Evolutionary conservation across 1,140 invertebrate genomes (phyloP).

Genomic region (Ectropis grisescens): DNA sequence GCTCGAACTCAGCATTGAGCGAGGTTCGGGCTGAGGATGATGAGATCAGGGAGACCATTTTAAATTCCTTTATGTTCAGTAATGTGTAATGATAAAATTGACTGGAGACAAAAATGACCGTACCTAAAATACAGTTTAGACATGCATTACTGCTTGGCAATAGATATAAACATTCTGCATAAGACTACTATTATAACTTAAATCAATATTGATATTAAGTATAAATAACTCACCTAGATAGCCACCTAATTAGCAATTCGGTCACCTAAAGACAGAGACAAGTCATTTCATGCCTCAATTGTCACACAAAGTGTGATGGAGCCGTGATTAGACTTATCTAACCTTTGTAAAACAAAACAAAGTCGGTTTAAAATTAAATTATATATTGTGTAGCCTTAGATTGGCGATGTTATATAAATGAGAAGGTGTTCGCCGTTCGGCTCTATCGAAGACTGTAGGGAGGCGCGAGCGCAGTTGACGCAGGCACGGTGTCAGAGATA

Average conservation of each 20-base stretch:
- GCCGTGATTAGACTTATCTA: conserved; percentile 39
- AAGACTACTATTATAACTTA: neutral
- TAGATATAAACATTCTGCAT: neutral
- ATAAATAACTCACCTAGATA: neutral
- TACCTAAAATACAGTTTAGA: neutral
- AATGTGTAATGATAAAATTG: no score
- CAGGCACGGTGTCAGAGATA: conserved; percentile 3
- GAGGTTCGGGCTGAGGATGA: no score
- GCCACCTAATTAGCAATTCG: no score
- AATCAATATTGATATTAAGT: neutral
- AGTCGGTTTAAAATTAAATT: conserved; percentile 27
- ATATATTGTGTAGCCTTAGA: conserved; percentile 29
- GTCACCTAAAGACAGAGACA: no score
- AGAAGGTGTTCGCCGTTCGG: conserved; percentile 28
- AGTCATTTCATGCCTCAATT: conserved; percentile 34
- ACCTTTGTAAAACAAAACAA: conserved; percentile 44
- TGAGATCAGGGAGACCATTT: no score
- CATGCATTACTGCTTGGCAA: neutral
- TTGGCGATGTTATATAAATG: conserved; percentile 47
- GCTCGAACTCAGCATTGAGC: no score
- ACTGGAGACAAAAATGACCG: neutral
- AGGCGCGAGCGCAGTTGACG: conserved; percentile 23
- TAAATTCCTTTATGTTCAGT: no score
- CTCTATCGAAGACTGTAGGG: conserved; percentile 28
- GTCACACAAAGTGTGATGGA: conserved; percentile 28